Evolutionary conservation across 2,888 invertebrate species (phyloP).

Genomic region (Hydriomena furcata): DNA sequence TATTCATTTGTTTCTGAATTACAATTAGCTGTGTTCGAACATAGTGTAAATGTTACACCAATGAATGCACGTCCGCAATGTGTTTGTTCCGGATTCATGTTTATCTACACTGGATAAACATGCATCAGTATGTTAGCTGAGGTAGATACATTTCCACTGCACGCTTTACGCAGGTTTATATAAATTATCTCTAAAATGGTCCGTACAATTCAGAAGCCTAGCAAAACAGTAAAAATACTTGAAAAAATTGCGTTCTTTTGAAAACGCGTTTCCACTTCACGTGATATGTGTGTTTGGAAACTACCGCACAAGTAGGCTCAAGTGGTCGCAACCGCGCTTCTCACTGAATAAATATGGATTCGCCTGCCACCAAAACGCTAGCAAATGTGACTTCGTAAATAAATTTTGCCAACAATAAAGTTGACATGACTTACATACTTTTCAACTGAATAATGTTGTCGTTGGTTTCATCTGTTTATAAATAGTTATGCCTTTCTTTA

Average conservation of each 20-base stretch:
- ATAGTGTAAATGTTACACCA: too few species aligned
- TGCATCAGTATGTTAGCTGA: too few species aligned
- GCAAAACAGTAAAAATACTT: slow-evolving; percentile 11
- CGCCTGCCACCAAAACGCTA: slow-evolving; percentile 38
- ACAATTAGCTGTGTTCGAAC: too few species aligned
- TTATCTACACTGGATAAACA: too few species aligned
- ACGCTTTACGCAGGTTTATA: background rate
- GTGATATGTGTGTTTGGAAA: slow-evolving; percentile 45
- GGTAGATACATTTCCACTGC: too few species aligned
- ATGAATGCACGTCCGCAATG: too few species aligned
- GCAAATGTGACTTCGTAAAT: slow-evolving; percentile 35
- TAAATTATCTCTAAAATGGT: background rate
- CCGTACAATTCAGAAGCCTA: background rate
- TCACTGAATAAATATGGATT: slow-evolving; percentile 51
- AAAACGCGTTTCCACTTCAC: slow-evolving; percentile 40
- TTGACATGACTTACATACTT: slow-evolving; percentile 21
- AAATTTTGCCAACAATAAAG: slow-evolving; percentile 33
- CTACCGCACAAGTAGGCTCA: slow-evolving; percentile 44
- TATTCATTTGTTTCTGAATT: too few species aligned
- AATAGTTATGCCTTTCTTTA: slow-evolving; percentile 5
- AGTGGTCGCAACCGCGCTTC: slow-evolving; percentile 44
- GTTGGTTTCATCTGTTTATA: slow-evolving; percentile 13
- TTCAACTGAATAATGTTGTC: slow-evolving; percentile 17
- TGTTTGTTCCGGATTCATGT: too few species aligned
- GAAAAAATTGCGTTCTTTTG: slow-evolving; percentile 36